A percentile compares a stretch with the other conserved stretches of the same genome.
These are phyloP conservation scores for Sinocyclocheilus grahami DNA, from an alignment of 2,113 vertebrate species.

Conservation along the genomic window DNA sequence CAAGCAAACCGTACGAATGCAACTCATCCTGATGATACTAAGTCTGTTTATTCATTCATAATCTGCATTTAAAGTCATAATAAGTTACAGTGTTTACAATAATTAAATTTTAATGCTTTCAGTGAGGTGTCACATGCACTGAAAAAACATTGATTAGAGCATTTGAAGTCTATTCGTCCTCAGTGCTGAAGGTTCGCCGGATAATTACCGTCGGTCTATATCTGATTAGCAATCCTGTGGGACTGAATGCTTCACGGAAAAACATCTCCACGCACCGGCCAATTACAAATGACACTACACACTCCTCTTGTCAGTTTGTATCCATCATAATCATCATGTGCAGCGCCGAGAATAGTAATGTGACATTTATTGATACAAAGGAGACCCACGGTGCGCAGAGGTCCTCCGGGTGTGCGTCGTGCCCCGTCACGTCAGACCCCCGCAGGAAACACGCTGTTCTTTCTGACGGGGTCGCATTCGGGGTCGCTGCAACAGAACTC, in stretches of 20 bases:
- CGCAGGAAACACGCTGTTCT: slow-evolving; percentile 35
- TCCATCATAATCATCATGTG: slow-evolving; percentile 63
- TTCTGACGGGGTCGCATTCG: neutral
- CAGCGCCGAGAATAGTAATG: slow-evolving; percentile 53
- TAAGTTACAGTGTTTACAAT: slow-evolving; percentile 9
- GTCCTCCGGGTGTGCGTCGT: neutral
- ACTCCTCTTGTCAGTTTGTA: slow-evolving; percentile 66
- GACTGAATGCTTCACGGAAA: slow-evolving; percentile 50
- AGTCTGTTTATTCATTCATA: neutral
- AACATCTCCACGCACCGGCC: slow-evolving; percentile 51
- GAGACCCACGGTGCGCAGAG: neutral
- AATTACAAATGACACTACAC: slow-evolving; percentile 68
- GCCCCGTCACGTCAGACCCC: neutral
- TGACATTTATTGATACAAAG: slow-evolving; percentile 56
- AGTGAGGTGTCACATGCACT: slow-evolving; percentile 32
- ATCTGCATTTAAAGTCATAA: slow-evolving; percentile 5
- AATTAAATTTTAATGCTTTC: slow-evolving; percentile 52
- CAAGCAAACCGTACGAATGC: too few species aligned
- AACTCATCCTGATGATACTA: neutral
- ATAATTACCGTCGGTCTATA: slow-evolving; percentile 62
- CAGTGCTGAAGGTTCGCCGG: slow-evolving; percentile 52
- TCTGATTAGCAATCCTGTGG: slow-evolving; percentile 68
- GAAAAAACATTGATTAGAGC: slow-evolving; percentile 60
- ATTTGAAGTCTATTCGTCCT: slow-evolving; percentile 22
- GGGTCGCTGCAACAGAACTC: slow-evolving; percentile 2